These are phyloP conservation scores for Thamnophis sirtalis DNA, from an alignment of 2,113 vertebrate genomes.

Conservation along the genomic window DNA sequence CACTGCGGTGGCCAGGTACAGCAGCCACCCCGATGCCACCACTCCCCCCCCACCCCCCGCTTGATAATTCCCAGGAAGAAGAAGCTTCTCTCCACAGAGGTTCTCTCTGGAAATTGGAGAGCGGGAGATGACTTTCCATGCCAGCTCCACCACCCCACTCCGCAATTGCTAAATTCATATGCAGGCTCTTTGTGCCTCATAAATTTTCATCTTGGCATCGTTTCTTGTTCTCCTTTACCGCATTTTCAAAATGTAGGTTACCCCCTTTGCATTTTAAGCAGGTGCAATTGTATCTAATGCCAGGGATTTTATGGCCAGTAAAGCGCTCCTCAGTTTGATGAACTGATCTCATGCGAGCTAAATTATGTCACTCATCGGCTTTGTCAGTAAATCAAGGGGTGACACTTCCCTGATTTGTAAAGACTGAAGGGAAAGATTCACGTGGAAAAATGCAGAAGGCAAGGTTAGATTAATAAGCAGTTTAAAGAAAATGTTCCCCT, in stretches of 20 bases:
- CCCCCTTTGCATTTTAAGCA: conserved; percentile 75
- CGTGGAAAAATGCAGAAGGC: conserved; percentile 52
- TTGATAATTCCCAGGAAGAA: conserved; percentile 29
- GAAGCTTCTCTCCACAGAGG: conserved; percentile 20
- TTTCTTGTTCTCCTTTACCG: conserved; percentile 65
- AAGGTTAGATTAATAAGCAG: conserved; percentile 69
- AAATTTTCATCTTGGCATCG: conserved; percentile 61
- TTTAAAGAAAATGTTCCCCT: conserved; percentile 58
- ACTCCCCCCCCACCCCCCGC: neutral
- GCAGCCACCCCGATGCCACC: conserved; percentile 20
- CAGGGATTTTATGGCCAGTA: conserved; percentile 62
- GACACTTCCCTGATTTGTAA: conserved; percentile 69
- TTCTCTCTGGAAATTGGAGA: conserved; percentile 53
- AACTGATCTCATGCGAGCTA: conserved; percentile 76
- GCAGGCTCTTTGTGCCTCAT: conserved; percentile 52
- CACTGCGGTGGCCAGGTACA: conserved; percentile 13
- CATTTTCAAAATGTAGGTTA: conserved; percentile 65
- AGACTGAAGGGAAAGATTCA: conserved; percentile 44
- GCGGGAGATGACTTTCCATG: conserved; percentile 20
- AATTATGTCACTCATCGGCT: conserved; percentile 70
- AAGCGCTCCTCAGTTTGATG: conserved; percentile 72
- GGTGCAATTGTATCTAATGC: conserved; percentile 62
- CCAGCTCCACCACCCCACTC: conserved; percentile 31
- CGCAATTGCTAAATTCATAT: conserved; percentile 44
- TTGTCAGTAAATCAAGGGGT: conserved; percentile 68